These are phyloP conservation scores for Melanotus villosus DNA, from an alignment of 2,888 invertebrate genomes.

Conservation along the genomic window DNA sequence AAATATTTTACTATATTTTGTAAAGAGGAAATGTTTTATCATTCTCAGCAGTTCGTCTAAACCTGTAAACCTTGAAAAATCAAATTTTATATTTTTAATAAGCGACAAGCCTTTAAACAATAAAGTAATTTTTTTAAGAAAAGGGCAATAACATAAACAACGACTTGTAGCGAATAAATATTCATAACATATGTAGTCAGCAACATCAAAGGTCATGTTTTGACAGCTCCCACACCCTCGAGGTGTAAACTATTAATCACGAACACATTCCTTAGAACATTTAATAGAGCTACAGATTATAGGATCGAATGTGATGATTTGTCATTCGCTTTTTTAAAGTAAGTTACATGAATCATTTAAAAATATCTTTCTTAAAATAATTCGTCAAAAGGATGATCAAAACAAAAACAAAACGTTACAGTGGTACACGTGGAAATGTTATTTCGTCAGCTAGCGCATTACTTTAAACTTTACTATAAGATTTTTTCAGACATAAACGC, in stretches of 20 bases:
- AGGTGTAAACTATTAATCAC: conserved; percentile 14
- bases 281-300: not conserved
- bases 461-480: too few relatives aligned
- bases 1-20: too few relatives aligned
- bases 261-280: conserved; percentile 5
- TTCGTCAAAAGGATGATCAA: not conserved
- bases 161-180: not conserved
- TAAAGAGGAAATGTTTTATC: too few relatives aligned
- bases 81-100: too few relatives aligned
- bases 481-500: too few relatives aligned
- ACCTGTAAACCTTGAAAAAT: too few relatives aligned
- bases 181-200: not conserved
- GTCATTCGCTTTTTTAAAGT: not conserved
- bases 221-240: conserved; percentile 27
- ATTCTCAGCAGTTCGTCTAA: too few relatives aligned
- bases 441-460: not conserved
- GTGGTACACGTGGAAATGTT: not conserved
- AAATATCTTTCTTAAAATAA: not conserved
- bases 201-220: conserved; percentile 21
- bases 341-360: not conserved
- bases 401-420: not conserved
- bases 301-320: conserved; percentile 5
- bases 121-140: too few relatives aligned
- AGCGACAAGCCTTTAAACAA: too few relatives aligned
- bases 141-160: conserved; percentile 6